These are phyloP conservation scores for Drosophila elegans DNA, from an alignment of 1,140 invertebrate species.

Conservation along the genomic window DNA sequence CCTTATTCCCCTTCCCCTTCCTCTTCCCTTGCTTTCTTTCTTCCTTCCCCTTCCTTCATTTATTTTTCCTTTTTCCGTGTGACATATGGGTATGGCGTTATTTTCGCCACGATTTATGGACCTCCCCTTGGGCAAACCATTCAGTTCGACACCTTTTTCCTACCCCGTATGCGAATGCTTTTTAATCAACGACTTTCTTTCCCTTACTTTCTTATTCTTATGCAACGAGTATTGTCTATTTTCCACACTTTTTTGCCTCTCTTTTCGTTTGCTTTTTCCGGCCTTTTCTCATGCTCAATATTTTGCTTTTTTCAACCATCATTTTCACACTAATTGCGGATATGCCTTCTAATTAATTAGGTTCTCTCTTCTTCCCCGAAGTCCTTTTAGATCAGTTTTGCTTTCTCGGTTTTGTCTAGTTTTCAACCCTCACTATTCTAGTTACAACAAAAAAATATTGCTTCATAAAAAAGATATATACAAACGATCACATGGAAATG, in stretches of 20 bases:
- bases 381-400: slow-evolving; percentile 19
- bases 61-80: slow-evolving; percentile 48
- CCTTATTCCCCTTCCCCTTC: slow-evolving; percentile 26
- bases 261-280: slow-evolving; percentile 34
- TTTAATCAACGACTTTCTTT: slow-evolving; percentile 71
- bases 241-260: slow-evolving; percentile 35
- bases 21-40: too few relatives aligned
- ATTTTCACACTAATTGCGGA: slow-evolving; percentile 77
- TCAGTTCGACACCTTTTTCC: slow-evolving; percentile 66
- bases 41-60: slow-evolving; percentile 4
- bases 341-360: slow-evolving; percentile 75
- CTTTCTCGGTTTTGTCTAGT: slow-evolving; percentile 11
- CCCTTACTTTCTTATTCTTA: slow-evolving; percentile 37
- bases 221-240: slow-evolving; percentile 21
- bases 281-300: slow-evolving; percentile 51
- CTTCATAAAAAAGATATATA: slow-evolving; percentile 7
- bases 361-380: slow-evolving; percentile 29
- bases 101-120: slow-evolving; percentile 74
- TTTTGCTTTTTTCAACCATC: slow-evolving; percentile 56
- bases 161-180: slow-evolving; percentile 64
- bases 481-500: neutral
- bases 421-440: slow-evolving; percentile 36
- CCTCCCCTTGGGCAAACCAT: slow-evolving; percentile 49
- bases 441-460: slow-evolving; percentile 1
- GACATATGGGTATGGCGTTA: slow-evolving; percentile 76